These are phyloP conservation scores for Pimephales promelas DNA, from an alignment of 2,113 vertebrate genomes.

Conservation along the genomic window DNA sequence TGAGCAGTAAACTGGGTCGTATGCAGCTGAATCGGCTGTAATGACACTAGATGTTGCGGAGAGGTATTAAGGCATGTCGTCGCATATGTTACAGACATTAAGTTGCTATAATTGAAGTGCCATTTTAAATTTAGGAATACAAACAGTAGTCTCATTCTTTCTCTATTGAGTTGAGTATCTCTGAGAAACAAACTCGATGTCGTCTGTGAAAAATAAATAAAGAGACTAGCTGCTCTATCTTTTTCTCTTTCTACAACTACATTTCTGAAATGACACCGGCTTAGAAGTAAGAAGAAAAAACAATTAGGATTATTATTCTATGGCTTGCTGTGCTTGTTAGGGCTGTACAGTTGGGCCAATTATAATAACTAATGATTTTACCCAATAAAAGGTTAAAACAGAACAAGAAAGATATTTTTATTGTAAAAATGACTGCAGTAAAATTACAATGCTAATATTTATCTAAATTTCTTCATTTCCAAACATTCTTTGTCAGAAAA, in stretches of 20 bases:
- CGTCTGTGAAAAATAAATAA: neutral
- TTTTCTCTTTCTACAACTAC: too few species aligned
- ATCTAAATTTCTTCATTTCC: neutral
- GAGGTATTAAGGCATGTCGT: conserved; percentile 55
- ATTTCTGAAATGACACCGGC: too few species aligned
- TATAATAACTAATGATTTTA: too few species aligned
- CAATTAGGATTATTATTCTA: too few species aligned
- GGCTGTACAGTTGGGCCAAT: too few species aligned
- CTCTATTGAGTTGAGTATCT: neutral
- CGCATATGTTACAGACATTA: conserved; percentile 64
- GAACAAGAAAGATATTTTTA: too few species aligned
- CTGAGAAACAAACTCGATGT: neutral
- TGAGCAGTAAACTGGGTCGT: conserved; percentile 61
- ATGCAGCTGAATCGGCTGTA: conserved; percentile 58
- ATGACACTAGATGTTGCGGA: conserved; percentile 62
- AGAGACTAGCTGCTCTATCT: too few species aligned
- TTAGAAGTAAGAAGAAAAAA: too few species aligned
- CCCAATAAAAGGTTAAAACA: too few species aligned
- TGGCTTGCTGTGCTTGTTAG: too few species aligned
- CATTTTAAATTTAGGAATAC: conserved; percentile 58
- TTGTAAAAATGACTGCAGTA: neutral
- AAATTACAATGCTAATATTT: neutral
- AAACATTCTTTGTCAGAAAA: neutral
- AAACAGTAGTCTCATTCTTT: conserved; percentile 33
- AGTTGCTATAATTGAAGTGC: conserved; percentile 70